phyloP scores from a whole-genome alignment of 2,113 vertebrate genomes.

The Ivindomyrus marchei region DNA sequence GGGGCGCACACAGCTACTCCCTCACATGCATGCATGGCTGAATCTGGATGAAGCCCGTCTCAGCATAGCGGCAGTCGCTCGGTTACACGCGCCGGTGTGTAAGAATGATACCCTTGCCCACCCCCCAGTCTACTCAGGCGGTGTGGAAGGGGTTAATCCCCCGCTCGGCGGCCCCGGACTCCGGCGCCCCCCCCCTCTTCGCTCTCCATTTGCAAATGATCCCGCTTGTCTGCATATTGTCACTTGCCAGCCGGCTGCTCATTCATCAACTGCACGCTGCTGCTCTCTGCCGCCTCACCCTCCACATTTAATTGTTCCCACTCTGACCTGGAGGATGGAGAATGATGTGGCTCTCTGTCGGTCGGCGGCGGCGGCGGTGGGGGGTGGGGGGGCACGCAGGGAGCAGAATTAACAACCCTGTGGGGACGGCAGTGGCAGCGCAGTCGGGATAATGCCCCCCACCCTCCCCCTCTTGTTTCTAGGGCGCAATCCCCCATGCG shows the following conservation, averaged over 20 bases:
- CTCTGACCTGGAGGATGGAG: slow-evolving; percentile 72
- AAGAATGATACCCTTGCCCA: not conserved
- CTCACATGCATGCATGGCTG: not conserved
- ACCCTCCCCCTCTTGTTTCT: slow-evolving; percentile 20
- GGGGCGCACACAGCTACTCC: not conserved
- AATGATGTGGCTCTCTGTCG: slow-evolving; percentile 51
- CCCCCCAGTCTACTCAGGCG: slow-evolving; percentile 28
- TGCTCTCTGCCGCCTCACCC: slow-evolving; percentile 58
- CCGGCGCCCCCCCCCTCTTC: slow-evolving; percentile 35
- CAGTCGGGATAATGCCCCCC: slow-evolving; percentile 29
- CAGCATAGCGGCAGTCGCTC: not conserved
- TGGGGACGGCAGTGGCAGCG: slow-evolving; percentile 37
- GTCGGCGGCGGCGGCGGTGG: not conserved
- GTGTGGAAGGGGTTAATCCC: slow-evolving; percentile 49
- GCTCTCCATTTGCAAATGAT: slow-evolving; percentile 80
- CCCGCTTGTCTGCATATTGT: slow-evolving; percentile 89
- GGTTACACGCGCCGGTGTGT: not conserved
- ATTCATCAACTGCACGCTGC: slow-evolving; percentile 79
- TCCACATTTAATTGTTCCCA: slow-evolving; percentile 77
- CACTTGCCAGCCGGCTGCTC: slow-evolving; percentile 70
- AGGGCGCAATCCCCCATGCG: slow-evolving; percentile 25
- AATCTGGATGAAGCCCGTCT: not conserved
- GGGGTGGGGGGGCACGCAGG: not conserved
- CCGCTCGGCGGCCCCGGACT: slow-evolving; percentile 29
- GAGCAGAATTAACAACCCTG: slow-evolving; percentile 46